Conservation (phyloP, 2,113 vertebrate genomes). For the Gymnobelideus leadbeateri region DNA sequence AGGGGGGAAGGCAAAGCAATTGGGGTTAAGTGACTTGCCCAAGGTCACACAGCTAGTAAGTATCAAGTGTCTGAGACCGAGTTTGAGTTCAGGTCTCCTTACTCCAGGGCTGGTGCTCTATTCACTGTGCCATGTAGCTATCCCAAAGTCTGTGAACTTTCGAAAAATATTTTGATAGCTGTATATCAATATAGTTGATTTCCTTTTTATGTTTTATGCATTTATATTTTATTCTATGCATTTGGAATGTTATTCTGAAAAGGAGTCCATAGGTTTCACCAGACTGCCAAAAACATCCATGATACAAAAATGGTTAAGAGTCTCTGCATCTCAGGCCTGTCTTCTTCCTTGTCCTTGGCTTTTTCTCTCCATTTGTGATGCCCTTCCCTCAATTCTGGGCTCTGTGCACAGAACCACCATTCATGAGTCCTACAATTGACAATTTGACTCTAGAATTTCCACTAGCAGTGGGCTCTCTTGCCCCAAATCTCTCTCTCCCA, state of each 20-base stretch:
- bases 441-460: neutral
- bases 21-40: no score
- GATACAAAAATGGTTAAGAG: neutral
- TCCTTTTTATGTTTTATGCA: neutral
- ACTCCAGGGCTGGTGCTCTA: no score
- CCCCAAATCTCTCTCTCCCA: accelerated
- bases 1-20: no score
- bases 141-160: neutral
- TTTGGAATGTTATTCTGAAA: neutral
- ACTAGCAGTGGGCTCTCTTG: neutral
- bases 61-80: no score
- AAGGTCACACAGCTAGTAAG: no score
- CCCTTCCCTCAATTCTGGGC: neutral
- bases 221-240: neutral
- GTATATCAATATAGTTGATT: neutral
- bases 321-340: neutral
- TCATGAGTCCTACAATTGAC: neutral
- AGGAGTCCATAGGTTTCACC: neutral
- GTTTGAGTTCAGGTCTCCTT: no score
- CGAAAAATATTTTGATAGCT: neutral
- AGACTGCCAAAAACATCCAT: neutral
- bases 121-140: no score
- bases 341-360: neutral
- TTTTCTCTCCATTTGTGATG: neutral
- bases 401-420: neutral